Percentiles rank a stretch among this genome's conserved stretches.
Evolutionary conservation across 2,797 vertebrate species (phyloP).

Genomic region (Enteromius thamalakanensis): DNA sequence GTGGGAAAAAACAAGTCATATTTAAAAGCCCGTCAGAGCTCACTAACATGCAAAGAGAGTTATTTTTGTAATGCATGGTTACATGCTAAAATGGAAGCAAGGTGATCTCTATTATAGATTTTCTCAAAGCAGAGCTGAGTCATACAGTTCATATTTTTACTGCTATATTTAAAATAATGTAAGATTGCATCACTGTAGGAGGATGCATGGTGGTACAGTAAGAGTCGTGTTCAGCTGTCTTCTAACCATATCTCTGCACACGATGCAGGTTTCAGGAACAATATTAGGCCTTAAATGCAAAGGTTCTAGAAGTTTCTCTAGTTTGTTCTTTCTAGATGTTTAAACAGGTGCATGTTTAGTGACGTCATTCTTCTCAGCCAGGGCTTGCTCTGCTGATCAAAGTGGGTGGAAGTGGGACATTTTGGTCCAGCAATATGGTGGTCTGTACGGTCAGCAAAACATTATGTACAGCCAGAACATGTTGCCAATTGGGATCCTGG

Average conservation of each 20-base stretch:
- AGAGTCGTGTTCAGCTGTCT: background rate
- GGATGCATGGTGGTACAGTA: background rate
- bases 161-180: background rate
- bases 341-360: background rate
- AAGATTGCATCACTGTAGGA: background rate
- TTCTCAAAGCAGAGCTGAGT: background rate
- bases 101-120: background rate
- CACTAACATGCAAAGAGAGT: background rate
- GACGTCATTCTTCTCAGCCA: background rate
- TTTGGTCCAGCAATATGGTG: slow-evolving; percentile 23
- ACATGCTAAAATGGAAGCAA: background rate
- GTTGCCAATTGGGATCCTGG: background rate
- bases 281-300: background rate
- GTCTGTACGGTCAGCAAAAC: slow-evolving; percentile 41
- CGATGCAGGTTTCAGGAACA: background rate
- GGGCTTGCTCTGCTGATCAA: background rate
- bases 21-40: background rate
- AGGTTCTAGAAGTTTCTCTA: background rate
- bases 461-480: slow-evolving; percentile 13
- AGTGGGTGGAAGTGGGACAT: background rate
- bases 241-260: background rate
- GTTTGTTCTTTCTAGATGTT: background rate
- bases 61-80: slow-evolving; percentile 1
- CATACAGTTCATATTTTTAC: slow-evolving; percentile 4
- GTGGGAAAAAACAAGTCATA: background rate